Evolutionary conservation across 2,888 invertebrate genomes (phyloP), one percentile per base, ranked within the genome.

Genomic region (Spisula solida): DNA sequence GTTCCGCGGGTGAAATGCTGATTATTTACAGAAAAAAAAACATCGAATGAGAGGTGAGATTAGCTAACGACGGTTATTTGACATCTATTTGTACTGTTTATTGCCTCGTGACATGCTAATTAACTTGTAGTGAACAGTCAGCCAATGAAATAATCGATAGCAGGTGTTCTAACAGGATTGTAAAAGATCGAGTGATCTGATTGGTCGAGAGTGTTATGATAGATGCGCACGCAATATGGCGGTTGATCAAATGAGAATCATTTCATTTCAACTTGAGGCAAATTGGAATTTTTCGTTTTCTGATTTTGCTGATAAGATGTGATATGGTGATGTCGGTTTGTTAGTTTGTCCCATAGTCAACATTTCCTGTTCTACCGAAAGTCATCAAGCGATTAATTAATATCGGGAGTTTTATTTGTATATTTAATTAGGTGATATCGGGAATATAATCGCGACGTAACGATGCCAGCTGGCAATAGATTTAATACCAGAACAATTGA

Each of bases 141-240:
- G 48, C 75, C 75, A 86, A 81, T 81, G 60, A 70, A 88, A 75
- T 75, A 75, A 88, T 86, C 80, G 70, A 88, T 82, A 60, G 88
- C 88, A 88, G 88, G 86, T 88, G 88, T 85, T 86, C 16, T 75
- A 8, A 82, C 14, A 41, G 55, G 78, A 80, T 41, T 66, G 25
- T 10, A 12, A 47, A 29, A 80, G 81, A 86, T 86, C 81, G 82
- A 29, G 47, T 31, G 20, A 31, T 84, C 75, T 81, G 86, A 89
- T 87, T 89, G 89, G 89, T 47, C 47, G 75, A 75, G 81, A 81
- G 80, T 25, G 78, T 60, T 51, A 31, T 48, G 25, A 75, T 75
- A 81, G 56, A 20, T 89, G 87, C 89, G 89, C 89, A 89, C 89
- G 89, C 89, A 87, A 89, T 84, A 55, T 85, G 14, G 84, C 89